Percentiles rank a stretch among this genome's conserved stretches.
Conservation (phyloP, 2,797 vertebrate genomes). For the Sebastolobus altivelis region DNA sequence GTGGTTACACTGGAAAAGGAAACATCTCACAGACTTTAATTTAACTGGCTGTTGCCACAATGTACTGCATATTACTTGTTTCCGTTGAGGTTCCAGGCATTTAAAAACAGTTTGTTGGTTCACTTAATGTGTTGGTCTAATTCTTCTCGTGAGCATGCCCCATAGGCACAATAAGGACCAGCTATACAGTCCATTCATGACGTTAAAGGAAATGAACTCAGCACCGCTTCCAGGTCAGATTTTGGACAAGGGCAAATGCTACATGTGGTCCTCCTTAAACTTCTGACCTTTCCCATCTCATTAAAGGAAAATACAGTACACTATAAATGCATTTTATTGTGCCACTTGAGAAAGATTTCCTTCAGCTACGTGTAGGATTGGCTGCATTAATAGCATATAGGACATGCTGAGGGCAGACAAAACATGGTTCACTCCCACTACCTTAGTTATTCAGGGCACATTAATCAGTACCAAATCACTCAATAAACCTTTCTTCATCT, state of each 20-base stretch:
- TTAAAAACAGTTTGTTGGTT: not conserved
- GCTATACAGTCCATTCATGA: not conserved
- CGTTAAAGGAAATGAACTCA: constrained; percentile 29
- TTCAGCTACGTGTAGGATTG: not conserved
- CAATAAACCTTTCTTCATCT: not conserved
- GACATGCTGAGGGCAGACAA: not conserved
- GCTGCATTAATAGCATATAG: not conserved
- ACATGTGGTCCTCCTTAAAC: constrained; percentile 9
- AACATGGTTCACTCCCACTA: not conserved
- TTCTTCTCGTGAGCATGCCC: not conserved
- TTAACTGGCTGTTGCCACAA: not conserved
- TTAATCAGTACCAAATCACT: not conserved
- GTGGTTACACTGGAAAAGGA: not conserved
- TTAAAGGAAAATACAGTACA: not conserved
- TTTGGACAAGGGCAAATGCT: not conserved
- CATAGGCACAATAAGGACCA: not conserved
- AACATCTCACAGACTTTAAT: not conserved
- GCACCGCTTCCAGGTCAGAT: constrained; percentile 30
- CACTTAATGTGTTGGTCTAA: not conserved
- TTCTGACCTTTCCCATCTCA: constrained; percentile 12
- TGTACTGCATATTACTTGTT: not conserved
- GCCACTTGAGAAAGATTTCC: not conserved
- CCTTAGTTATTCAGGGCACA: not conserved
- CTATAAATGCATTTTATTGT: constrained; percentile 16
- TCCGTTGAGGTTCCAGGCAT: not conserved